Conservation (phyloP, 1,140 invertebrate species). For the Mya arenaria region DNA sequence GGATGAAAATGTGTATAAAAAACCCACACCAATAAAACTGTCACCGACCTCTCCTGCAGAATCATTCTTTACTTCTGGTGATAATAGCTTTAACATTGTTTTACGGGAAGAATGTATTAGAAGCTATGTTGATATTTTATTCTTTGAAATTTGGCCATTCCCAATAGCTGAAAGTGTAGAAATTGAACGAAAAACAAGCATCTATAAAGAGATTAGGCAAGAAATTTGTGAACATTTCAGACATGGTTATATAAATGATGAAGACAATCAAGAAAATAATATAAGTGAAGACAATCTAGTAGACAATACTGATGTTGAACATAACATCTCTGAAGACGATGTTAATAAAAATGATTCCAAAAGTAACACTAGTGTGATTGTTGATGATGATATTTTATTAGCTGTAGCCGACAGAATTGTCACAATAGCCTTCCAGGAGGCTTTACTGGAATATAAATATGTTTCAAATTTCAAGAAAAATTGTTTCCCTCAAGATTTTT, state of each 20-base stretch:
- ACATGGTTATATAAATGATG: too few species aligned
- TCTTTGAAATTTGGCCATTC: constrained; percentile 45
- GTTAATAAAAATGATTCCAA: not conserved
- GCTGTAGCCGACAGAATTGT: constrained; percentile 39
- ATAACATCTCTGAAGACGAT: not conserved
- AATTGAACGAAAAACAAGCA: not conserved
- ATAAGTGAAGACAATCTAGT: too few species aligned
- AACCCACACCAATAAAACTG: constrained; percentile 27
- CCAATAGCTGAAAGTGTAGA: not conserved
- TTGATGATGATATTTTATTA: constrained; percentile 29
- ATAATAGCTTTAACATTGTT: constrained; percentile 21
- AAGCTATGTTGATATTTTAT: constrained; percentile 38
- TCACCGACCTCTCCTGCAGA: too few species aligned
- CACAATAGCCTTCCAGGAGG: constrained; percentile 41
- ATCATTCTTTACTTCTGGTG: constrained; percentile 2
- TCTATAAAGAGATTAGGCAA: not conserved
- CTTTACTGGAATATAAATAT: constrained; percentile 45
- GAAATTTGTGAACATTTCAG: not conserved
- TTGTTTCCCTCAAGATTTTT: not conserved
- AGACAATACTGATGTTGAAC: not conserved
- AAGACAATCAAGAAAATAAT: too few species aligned
- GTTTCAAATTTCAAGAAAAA: not conserved
- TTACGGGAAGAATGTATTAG: constrained; percentile 9
- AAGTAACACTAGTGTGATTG: too few species aligned
- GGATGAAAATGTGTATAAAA: not conserved